Evolutionary conservation across 2,888 invertebrate species (phyloP), one percentile per base, ranked within the genome.

Genomic region (Fabriciana adippe): DNA sequence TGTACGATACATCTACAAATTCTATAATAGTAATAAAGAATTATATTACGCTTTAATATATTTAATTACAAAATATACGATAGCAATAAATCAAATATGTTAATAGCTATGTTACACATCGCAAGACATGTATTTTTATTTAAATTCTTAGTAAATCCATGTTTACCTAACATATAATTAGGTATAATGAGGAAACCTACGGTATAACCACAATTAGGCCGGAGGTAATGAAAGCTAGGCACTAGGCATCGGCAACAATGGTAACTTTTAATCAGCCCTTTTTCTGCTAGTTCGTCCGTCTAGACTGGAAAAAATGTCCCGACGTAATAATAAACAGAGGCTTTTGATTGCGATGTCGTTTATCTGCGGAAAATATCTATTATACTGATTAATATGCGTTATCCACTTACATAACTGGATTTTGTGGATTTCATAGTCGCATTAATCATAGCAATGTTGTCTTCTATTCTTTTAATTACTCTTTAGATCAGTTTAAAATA

Each of bases 181-280:
- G 51, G 51, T 11, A 60, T 59, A 53, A 59, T 59, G 59, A 51
- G 51, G 21, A 47, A 57, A 35, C 53, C 59, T 35, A 50, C 59
- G 45, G 47, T 54, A 64, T 54, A 64, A 74, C 69, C 69, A 73
- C 73, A 75, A 74, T 70, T 72, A 75, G 74, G 75, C 55, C 67
- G 67, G 68, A 73, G 72, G 73, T 75, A 75, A 79, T 78, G 76
- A 74, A 76, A 72, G 71, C 72, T 61, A 51, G 51, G 74, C 74
- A 72, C 75, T 74, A 72, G 74, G 72, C 74, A 72, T 78, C 80
- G 78, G 79, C 78, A 81, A 88, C 88, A 89, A 91, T 87, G 79
- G 85, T 80, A 80, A 82, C 80, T 89, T 91, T 92, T 91, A 92
- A 92, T 92, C 89, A 91, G 83, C 78, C 81, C 83, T 85, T 86